phyloP scores from a whole-genome alignment of 2,797 vertebrate genomes.

The Fundulus diaphanus region DNA sequence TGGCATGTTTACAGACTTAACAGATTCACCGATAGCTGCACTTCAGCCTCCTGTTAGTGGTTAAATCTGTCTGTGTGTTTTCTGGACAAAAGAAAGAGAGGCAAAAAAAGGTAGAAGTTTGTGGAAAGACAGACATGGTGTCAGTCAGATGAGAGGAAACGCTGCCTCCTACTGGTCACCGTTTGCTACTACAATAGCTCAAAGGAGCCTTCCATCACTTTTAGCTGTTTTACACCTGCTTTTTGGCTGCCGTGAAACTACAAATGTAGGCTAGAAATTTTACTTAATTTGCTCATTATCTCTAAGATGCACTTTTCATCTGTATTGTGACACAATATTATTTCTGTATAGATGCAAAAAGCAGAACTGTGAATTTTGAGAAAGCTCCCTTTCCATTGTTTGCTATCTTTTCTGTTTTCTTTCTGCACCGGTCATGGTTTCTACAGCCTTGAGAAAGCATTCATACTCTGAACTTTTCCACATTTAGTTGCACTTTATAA shows the following conservation, averaged over 20 bases:
- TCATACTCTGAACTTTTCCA: neutral
- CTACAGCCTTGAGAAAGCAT: too few relatives aligned
- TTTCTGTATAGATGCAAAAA: conserved; percentile 15
- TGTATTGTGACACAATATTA: conserved; percentile 2
- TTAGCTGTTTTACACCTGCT: neutral
- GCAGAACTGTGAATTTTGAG: conserved; percentile 13
- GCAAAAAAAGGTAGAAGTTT: neutral
- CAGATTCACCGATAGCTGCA: too few relatives aligned
- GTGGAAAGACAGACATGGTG: neutral
- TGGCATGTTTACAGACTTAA: neutral
- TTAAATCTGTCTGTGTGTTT: neutral
- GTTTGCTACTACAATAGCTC: conserved; percentile 57
- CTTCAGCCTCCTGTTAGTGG: too few relatives aligned
- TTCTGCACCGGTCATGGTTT: too few relatives aligned
- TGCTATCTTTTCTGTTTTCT: neutral
- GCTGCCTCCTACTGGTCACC: conserved; percentile 70
- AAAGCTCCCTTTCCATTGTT: conserved; percentile 8
- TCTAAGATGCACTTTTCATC: conserved; percentile 12
- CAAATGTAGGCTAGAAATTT: neutral
- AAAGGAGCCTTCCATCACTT: neutral
- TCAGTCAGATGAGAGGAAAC: conserved; percentile 71
- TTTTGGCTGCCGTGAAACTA: neutral
- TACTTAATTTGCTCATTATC: conserved; percentile 9
- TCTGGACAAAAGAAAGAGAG: neutral
- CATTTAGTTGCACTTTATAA: neutral